A percentile compares a stretch with the other conserved stretches of the same genome.
Evolutionary conservation across 2,888 invertebrate genomes (phyloP).

Genomic region (Hemicrepidius hirtus): DNA sequence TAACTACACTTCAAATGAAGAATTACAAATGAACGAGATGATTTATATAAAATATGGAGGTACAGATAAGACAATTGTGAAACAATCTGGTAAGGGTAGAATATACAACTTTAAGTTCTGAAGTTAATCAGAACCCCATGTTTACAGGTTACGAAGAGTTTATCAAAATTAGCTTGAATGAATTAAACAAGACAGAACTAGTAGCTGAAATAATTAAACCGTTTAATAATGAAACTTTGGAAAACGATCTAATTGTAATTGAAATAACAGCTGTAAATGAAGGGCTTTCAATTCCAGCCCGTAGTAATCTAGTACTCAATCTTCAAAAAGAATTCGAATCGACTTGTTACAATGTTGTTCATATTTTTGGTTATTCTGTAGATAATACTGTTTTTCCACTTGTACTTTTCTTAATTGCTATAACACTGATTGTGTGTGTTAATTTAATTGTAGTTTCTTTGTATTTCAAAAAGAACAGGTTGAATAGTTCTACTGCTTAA

Average conservation of each 20-base stretch:
- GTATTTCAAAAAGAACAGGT: constrained; percentile 6
- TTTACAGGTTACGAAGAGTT: constrained; percentile 31
- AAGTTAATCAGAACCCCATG: not conserved
- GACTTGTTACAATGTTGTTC: not conserved
- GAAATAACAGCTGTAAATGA: constrained; percentile 16
- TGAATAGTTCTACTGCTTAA: too few relatives aligned
- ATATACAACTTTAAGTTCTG: not conserved
- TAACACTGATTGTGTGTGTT: constrained; percentile 14
- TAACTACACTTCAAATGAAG: constrained; percentile 11
- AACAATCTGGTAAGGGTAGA: constrained; percentile 6
- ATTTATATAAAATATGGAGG: constrained; percentile 19
- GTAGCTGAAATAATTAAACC: not conserved
- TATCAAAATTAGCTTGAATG: constrained; percentile 13
- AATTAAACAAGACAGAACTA: not conserved
- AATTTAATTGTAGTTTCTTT: constrained; percentile 4
- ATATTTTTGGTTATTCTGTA: not conserved
- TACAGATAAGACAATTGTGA: constrained; percentile 3
- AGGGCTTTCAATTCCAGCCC: constrained; percentile 23
- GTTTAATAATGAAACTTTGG: not conserved
- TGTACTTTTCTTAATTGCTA: not conserved
- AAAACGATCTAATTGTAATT: constrained; percentile 11
- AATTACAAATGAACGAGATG: constrained; percentile 10
- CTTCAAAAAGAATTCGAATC: not conserved
- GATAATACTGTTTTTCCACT: not conserved
- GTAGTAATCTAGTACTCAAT: not conserved